Evolutionary conservation across 2,113 vertebrate species (phyloP).

Genomic region (Campylomormyrus tamandua): DNA sequence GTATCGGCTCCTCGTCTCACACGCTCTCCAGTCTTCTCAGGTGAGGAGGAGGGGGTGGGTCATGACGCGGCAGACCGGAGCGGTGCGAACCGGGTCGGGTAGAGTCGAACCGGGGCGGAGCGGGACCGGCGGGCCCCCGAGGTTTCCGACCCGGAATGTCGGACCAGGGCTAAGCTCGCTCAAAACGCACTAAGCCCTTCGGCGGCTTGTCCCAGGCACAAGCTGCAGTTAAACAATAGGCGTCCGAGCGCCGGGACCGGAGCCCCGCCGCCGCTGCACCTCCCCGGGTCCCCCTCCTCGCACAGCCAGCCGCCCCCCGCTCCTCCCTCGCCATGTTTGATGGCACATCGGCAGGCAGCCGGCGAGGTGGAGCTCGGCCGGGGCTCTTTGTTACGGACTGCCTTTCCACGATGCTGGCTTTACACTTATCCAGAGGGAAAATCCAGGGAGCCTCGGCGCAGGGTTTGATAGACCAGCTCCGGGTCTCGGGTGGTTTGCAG

Average conservation of each 20-base stretch:
- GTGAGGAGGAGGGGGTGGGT: conserved; percentile 45
- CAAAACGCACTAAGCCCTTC: not conserved
- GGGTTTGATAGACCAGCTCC: not conserved
- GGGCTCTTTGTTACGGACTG: conserved; percentile 55
- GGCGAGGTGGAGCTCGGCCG: conserved; percentile 31
- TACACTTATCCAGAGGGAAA: not conserved
- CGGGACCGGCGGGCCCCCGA: not conserved
- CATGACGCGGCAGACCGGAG: not conserved
- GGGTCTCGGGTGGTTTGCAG: not conserved
- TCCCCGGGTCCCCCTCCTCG: conserved; percentile 5
- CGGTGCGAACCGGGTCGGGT: not conserved
- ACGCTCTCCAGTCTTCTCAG: conserved; percentile 87
- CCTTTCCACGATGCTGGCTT: not conserved
- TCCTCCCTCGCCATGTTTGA: conserved; percentile 33
- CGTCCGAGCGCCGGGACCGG: not conserved
- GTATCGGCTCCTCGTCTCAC: conserved; percentile 66
- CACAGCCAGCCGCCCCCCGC: not conserved
- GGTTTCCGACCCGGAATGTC: not conserved
- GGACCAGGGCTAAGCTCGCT: not conserved
- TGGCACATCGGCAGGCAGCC: conserved; percentile 21
- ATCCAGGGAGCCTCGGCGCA: not conserved
- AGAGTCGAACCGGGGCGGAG: not conserved
- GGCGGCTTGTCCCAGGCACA: not conserved
- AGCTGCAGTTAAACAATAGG: not conserved
- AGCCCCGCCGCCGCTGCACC: not conserved